phyloP scores from a whole-genome alignment of 2,797 vertebrate species.

The Pteronotus mesoamericanus region DNA sequence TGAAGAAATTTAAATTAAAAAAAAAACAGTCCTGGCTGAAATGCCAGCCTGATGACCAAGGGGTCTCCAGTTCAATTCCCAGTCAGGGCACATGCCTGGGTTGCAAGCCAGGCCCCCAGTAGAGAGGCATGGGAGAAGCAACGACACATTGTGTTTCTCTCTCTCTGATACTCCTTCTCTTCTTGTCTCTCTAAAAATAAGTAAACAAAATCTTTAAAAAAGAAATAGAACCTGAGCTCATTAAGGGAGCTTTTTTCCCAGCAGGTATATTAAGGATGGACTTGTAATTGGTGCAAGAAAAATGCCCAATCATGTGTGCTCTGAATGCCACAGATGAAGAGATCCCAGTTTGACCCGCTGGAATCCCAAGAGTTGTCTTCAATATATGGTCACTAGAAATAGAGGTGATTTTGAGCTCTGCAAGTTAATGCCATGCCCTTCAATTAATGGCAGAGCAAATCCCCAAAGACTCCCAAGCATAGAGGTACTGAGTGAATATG shows the following conservation, averaged over 20 bases:
- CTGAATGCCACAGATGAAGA: background rate
- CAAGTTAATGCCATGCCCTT: background rate
- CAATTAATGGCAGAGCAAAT: background rate
- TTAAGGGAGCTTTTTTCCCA: background rate
- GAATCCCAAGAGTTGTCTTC: background rate
- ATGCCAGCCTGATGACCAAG: too few species aligned
- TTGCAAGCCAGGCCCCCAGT: too few species aligned
- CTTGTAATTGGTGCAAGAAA: background rate
- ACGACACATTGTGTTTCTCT: too few species aligned
- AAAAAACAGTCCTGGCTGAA: too few species aligned
- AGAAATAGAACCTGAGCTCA: background rate
- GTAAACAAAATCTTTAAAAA: too few species aligned
- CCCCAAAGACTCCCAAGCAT: background rate
- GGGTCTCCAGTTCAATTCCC: too few species aligned
- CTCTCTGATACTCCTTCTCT: too few species aligned
- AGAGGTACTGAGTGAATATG: background rate
- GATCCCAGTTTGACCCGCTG: background rate
- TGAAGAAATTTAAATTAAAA: background rate
- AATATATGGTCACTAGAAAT: background rate
- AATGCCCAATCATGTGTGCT: background rate
- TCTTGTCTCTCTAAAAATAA: too few species aligned
- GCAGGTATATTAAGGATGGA: rapidly evolving
- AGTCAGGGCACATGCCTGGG: too few species aligned
- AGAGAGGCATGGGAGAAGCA: too few species aligned
- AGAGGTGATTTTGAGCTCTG: background rate